Base-by-base conservation (phyloP, 2,797 vertebrate genomes). In the Forpus xanthops region DNA sequence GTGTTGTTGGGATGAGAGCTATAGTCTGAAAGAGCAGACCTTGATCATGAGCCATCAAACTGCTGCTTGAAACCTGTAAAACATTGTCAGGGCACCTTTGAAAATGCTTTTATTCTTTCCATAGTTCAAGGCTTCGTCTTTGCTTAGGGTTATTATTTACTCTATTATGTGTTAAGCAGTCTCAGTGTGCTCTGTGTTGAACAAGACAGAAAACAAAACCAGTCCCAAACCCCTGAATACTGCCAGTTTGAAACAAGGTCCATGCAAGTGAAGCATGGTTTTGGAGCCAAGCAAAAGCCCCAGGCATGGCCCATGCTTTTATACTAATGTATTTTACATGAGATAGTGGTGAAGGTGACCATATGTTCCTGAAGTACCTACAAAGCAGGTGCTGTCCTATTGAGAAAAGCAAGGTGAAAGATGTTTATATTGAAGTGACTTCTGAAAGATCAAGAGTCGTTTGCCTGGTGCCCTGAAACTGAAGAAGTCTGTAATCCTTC, bases 131-230 rank as follows among this genome's bases (percentile, higher is more conserved):
- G 30, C 41, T 95, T 94, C 85, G 71, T 45, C 42, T 90, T 90
- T 41, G 41, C 94, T 95, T 90, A 67, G 66, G 37, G 15, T 73
- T 88, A 76, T 84, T 90, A 82, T 95, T 73, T 91, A 66, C 90
- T 95, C 94, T 91, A 86, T 91, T 91, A 84, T 33, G 80, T 87
- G 71, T 70, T 91, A 95, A 94, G 74, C 41, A 74, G 56, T 65
- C 41, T 94, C 83, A 64, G 53, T 27, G n/a, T 87, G 64, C 80
- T 77, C 52, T 87, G 21, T 62, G 67, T 93, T 92, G 83, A 83
- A 60, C 50, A 64, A 74, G 76, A 61, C 27, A 31, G 0, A 5
- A 92, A 92, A 35, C 33, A 80, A 91, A 86, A 90, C 5, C 52
- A 77, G 67, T 58, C 45, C 80, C 55, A 86, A 82, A 41, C 31